Conservation (phyloP, 2,113 vertebrate species). For the Paramormyrops kingsleyae region DNA sequence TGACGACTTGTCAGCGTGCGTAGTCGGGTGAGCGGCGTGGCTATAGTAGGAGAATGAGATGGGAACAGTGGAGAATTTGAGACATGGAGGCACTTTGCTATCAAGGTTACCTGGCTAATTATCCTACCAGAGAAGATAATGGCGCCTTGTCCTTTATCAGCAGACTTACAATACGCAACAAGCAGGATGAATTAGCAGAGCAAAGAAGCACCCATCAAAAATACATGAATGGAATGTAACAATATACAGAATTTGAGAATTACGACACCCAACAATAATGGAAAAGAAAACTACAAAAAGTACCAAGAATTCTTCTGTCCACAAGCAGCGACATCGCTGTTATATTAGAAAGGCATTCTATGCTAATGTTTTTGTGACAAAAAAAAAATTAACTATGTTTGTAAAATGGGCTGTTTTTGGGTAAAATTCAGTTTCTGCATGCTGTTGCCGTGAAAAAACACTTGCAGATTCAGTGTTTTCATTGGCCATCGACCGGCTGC, state of each 20-base stretch:
- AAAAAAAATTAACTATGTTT: neutral
- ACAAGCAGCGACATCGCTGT: neutral
- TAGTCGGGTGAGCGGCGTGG: neutral
- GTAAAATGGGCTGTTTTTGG: neutral
- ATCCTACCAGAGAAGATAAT: conserved; percentile 1
- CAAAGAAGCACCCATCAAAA: neutral
- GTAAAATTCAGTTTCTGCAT: neutral
- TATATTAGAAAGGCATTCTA: neutral
- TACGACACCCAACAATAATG: neutral
- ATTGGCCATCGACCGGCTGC: neutral
- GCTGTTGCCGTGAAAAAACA: neutral
- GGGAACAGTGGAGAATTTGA: neutral
- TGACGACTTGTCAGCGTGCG: neutral
- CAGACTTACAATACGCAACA: neutral
- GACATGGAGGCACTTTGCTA: neutral
- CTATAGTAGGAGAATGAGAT: neutral
- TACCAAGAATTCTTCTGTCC: neutral
- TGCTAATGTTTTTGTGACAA: neutral
- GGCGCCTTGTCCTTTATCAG: neutral
- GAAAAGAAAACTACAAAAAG: neutral
- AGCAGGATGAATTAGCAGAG: neutral
- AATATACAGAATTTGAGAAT: neutral
- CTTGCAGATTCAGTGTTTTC: neutral
- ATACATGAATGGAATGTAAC: conserved; percentile 1
- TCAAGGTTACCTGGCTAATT: neutral